Conservation (phyloP, 2,797 vertebrate species). For the Megaceryle alcyon region DNA sequence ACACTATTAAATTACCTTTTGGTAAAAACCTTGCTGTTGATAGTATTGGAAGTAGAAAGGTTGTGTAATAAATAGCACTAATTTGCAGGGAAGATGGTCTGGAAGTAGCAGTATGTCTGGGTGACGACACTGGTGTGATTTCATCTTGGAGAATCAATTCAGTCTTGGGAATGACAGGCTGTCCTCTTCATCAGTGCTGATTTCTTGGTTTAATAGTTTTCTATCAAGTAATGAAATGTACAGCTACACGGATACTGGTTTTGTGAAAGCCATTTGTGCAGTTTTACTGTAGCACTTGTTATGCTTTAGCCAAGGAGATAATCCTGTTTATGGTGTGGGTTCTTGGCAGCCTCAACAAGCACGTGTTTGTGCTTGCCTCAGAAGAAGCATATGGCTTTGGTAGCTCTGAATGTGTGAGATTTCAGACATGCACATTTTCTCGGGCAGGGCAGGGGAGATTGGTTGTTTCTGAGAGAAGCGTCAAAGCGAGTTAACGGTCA, state of each 20-base stretch:
- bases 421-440: slow-evolving; percentile 3
- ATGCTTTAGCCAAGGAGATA: not conserved
- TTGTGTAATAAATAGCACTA: not conserved
- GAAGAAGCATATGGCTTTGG: not conserved
- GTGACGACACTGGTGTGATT: not conserved
- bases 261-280: not conserved
- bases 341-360: slow-evolving; percentile 12
- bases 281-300: not conserved
- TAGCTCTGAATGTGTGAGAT: not conserved
- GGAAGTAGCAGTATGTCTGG: not conserved
- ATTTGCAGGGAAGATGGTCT: not conserved
- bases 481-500: not conserved
- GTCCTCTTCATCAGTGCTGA: not conserved
- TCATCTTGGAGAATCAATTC: not conserved
- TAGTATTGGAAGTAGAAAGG: not conserved
- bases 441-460: not conserved
- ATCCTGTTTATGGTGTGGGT: not conserved
- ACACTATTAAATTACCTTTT: not conserved
- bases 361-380: not conserved
- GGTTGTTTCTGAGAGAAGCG: not conserved
- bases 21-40: not conserved
- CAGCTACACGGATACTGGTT: not conserved
- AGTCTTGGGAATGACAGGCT: not conserved
- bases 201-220: not conserved
- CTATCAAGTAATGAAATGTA: not conserved